A percentile compares a stretch with the other conserved stretches of the same genome.
Conservation (phyloP, 1,140 invertebrate genomes). For the Macrocentrus cingulum region DNA sequence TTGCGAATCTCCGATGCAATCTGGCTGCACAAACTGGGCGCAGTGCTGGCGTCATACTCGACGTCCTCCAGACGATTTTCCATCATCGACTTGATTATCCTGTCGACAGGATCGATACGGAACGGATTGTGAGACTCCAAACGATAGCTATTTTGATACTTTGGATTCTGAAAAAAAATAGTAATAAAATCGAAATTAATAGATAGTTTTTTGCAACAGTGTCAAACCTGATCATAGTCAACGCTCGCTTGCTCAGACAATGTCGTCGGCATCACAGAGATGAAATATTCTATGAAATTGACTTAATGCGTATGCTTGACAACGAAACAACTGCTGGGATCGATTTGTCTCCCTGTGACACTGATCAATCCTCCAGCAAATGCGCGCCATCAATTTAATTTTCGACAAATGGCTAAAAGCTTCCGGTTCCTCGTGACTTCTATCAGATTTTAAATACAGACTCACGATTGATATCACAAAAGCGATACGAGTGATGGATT, state of each 20-base stretch:
- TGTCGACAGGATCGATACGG: constrained; percentile 55
- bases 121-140: constrained; percentile 58
- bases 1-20: constrained; percentile 52
- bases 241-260: constrained; percentile 31
- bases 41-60: constrained; percentile 51
- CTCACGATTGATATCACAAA: no score
- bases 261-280: constrained; percentile 34
- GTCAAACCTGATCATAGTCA: constrained; percentile 36
- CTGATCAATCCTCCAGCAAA: background rate
- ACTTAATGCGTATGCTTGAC: background rate
- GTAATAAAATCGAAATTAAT: constrained; percentile 12
- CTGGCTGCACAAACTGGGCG: constrained; percentile 47
- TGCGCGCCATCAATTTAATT: constrained; percentile 24
- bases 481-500: no score
- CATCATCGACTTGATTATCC: constrained; percentile 54
- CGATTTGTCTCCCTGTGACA: constrained; percentile 2
- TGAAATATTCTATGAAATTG: background rate
- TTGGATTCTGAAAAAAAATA: constrained; percentile 38
- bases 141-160: constrained; percentile 59
- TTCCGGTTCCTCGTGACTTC: background rate
- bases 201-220: no score
- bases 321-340: background rate
- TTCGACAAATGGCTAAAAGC: background rate
- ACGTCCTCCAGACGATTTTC: constrained; percentile 54
- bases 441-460: no score